Evolutionary conservation across 2,797 vertebrate species (phyloP), one percentile per base, ranked within the genome.

Genomic region (Vultur gryphus): DNA sequence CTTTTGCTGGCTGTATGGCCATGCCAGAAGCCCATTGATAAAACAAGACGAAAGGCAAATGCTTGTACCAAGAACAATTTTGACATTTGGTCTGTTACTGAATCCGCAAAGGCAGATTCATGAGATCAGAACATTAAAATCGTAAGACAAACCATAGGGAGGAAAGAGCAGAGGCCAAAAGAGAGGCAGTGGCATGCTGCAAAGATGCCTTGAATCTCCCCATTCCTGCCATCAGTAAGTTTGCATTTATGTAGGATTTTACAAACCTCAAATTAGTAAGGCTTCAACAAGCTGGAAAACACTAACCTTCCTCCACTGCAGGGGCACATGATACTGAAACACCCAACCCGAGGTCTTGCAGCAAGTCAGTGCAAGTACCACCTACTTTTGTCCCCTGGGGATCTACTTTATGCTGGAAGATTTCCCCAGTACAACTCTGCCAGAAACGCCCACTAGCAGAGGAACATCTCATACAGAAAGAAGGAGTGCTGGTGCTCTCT

Each of bases 121-220:
- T 1, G 8, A 80, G 33, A 46, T 39, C 26, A 76, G 59, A 83
- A 73, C 11, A 57, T 39, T 51, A 62, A 89, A 85, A 61, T 11
- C 0, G 0, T 25, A 51, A 58, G 35, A 76, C 26, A 62, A 83
- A 55, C 13, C 15, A 54, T 1, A 76, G 9, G n/a, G 24, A 79
- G 33, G 44, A 67, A 85, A 57, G 41, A 72, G 49, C 28, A 79
- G 37, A 62, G 51, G 25, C 16, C 59, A 69, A 85, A 89, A 35
- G 26, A 76, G 29, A 51, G 6, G 28, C 41, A 55, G 48, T 9
- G 23, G 28, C n/a, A 67, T 31, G 59, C 55, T 3, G 2, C 57
- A 90, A 49, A 93, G 31, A 44, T 9, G 31, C 25, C 52, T 37
- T 64, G 16, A 64, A 59, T 75, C 44, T 72, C 29, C 20, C 44